Conservation (phyloP, 2,888 invertebrate genomes). For the Geotrupes spiniger region DNA sequence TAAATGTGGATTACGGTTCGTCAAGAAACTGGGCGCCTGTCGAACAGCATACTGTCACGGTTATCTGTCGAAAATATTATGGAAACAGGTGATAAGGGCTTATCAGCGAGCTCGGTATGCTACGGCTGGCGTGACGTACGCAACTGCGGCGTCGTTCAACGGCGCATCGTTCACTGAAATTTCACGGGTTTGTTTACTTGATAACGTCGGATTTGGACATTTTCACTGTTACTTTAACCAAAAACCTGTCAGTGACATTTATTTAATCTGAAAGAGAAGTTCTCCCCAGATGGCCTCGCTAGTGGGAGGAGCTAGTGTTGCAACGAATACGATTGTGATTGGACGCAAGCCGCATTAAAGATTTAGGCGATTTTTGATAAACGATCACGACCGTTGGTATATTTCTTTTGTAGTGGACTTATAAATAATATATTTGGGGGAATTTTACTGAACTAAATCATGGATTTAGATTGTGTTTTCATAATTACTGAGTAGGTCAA, state of each 20-base stretch:
- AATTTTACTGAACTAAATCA: no score
- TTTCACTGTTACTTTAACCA: slow-evolving; percentile 7
- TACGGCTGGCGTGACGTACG: slow-evolving; percentile 14
- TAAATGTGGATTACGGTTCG: slow-evolving; percentile 14
- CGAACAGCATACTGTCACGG: slow-evolving; percentile 23
- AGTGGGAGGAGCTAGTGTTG: slow-evolving; percentile 2
- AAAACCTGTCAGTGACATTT: slow-evolving; percentile 11
- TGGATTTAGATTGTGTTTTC: no score
- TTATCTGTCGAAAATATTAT: slow-evolving; percentile 5
- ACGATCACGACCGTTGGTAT: no score
- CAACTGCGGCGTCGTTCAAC: not conserved
- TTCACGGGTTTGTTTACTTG: slow-evolving; percentile 9
- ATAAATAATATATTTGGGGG: no score
- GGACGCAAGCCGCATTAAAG: not conserved
- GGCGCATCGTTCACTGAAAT: slow-evolving; percentile 1
- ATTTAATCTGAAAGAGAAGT: slow-evolving; percentile 7
- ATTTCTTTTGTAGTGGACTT: no score
- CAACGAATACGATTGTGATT: slow-evolving; percentile 7
- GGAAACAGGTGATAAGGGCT: slow-evolving; percentile 17
- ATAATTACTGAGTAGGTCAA: no score
- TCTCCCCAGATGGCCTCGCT: slow-evolving; percentile 14
- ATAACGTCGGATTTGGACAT: slow-evolving; percentile 15
- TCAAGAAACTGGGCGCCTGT: slow-evolving; percentile 18
- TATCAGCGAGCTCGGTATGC: slow-evolving; percentile 14
- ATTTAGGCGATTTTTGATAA: no score